Evolutionary conservation across 2,888 invertebrate species (phyloP).

Genomic region (Xestia sexstrigata): DNA sequence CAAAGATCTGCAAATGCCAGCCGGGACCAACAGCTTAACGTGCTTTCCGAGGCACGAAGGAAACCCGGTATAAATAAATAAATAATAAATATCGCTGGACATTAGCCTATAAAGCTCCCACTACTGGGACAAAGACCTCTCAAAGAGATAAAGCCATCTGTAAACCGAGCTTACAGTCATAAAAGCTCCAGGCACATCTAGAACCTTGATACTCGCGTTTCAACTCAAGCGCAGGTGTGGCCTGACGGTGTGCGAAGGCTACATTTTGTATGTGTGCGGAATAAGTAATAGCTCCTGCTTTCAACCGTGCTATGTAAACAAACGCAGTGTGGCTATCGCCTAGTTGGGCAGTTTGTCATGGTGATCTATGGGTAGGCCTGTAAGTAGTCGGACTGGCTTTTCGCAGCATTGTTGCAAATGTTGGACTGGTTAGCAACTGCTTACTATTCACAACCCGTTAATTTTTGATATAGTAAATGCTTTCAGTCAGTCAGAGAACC

Average conservation of each 20-base stretch:
- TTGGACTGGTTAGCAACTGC: background rate
- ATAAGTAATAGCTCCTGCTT: slow-evolving; percentile 73
- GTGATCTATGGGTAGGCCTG: slow-evolving; percentile 37
- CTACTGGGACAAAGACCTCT: too few relatives aligned
- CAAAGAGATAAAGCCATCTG: background rate
- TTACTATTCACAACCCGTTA: too few relatives aligned
- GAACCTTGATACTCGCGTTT: slow-evolving; percentile 42
- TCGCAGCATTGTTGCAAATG: slow-evolving; percentile 10
- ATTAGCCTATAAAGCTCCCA: background rate
- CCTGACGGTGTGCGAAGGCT: slow-evolving; percentile 73
- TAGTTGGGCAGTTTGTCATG: slow-evolving; percentile 52
- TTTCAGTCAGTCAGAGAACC: too few relatives aligned
- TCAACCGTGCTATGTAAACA: slow-evolving; percentile 66
- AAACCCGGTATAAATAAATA: too few relatives aligned
- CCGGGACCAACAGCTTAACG: too few relatives aligned
- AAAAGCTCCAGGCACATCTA: slow-evolving; percentile 29
- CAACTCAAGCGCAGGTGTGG: slow-evolving; percentile 69
- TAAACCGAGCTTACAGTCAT: background rate
- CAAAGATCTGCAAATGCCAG: too few relatives aligned
- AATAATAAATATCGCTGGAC: too few relatives aligned
- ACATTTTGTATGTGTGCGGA: slow-evolving; percentile 72
- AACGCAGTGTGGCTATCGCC: slow-evolving; percentile 40
- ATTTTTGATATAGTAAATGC: too few relatives aligned
- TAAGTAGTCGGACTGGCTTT: slow-evolving; percentile 12
- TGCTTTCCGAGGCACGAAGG: too few relatives aligned